Percentiles rank a stretch among this genome's conserved stretches.
These are phyloP conservation scores for Drosophila borborema DNA, from an alignment of 2,888 invertebrate species.

Conservation along the genomic window DNA sequence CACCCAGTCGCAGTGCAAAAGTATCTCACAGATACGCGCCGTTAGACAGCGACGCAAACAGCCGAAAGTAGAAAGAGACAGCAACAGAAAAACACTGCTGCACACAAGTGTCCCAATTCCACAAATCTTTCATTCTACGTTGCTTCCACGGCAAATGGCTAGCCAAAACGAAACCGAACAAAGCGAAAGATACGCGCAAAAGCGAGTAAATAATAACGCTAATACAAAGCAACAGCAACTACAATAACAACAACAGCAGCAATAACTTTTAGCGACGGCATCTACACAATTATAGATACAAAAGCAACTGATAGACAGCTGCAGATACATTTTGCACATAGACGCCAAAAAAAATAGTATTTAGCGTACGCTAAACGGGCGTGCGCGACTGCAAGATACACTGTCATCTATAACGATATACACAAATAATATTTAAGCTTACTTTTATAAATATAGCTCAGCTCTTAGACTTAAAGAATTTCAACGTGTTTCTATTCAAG, in stretches of 20 bases:
- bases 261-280: slow-evolving; percentile 29
- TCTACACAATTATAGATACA: slow-evolving; percentile 47
- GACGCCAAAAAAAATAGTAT: slow-evolving; percentile 10
- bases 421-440: no score
- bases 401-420: background rate
- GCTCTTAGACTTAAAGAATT: no score
- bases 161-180: slow-evolving; percentile 2
- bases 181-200: slow-evolving; percentile 25
- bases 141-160: slow-evolving; percentile 60
- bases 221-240: slow-evolving; percentile 72
- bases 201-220: slow-evolving; percentile 71
- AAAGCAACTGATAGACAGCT: slow-evolving; percentile 53
- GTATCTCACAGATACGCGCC: slow-evolving; percentile 51
- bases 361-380: background rate
- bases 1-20: slow-evolving; percentile 21
- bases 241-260: slow-evolving; percentile 55
- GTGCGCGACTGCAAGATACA: background rate
- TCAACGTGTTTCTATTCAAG: no score
- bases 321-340: slow-evolving; percentile 51
- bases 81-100: slow-evolving; percentile 76
- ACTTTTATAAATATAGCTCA: no score
- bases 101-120: slow-evolving; percentile 85
- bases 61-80: slow-evolving; percentile 19
- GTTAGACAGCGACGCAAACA: slow-evolving; percentile 6
- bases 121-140: slow-evolving; percentile 82